phyloP scores from a whole-genome alignment of 2,888 invertebrate genomes.

The Cephus runcator region DNA sequence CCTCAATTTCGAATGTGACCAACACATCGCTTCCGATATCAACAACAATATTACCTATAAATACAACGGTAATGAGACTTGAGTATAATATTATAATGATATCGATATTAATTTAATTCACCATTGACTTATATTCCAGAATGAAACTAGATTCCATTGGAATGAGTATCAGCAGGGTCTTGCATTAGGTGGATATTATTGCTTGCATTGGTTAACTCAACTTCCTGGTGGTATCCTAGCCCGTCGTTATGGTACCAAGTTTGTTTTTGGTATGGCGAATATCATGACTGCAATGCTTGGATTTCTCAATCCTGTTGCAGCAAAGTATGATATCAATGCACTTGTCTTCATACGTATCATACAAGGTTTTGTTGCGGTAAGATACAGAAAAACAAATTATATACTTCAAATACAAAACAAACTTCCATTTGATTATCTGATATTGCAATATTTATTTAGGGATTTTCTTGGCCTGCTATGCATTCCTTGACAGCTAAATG shows the following conservation, averaged over 20 bases:
- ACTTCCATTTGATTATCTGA: conserved; percentile 1
- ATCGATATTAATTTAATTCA: background rate
- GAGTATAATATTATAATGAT: background rate
- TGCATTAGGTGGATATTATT: conserved; percentile 77
- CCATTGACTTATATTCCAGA: conserved; percentile 24
- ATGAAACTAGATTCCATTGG: conserved; percentile 69
- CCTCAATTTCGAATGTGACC: conserved; percentile 14
- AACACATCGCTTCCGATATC: conserved; percentile 30
- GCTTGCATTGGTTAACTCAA: conserved; percentile 78
- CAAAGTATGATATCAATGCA: conserved; percentile 69
- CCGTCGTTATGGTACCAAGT: conserved; percentile 76
- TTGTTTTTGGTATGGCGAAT: conserved; percentile 76
- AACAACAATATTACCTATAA: background rate
- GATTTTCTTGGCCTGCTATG: conserved; percentile 81
- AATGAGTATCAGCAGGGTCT: conserved; percentile 74
- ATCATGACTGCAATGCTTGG: conserved; percentile 73
- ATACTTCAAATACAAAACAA: background rate
- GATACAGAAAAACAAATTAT: conserved; percentile 39
- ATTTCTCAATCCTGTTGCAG: conserved; percentile 74
- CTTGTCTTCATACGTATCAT: conserved; percentile 72
- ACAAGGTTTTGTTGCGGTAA: conserved; percentile 78
- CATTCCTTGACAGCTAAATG: conserved; percentile 82
- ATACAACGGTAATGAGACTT: conserved; percentile 20
- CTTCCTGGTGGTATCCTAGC: conserved; percentile 79
- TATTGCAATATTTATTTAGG: conserved; percentile 62